Conservation (phyloP, 2,113 vertebrate species). For the Fukomys damarensis region DNA sequence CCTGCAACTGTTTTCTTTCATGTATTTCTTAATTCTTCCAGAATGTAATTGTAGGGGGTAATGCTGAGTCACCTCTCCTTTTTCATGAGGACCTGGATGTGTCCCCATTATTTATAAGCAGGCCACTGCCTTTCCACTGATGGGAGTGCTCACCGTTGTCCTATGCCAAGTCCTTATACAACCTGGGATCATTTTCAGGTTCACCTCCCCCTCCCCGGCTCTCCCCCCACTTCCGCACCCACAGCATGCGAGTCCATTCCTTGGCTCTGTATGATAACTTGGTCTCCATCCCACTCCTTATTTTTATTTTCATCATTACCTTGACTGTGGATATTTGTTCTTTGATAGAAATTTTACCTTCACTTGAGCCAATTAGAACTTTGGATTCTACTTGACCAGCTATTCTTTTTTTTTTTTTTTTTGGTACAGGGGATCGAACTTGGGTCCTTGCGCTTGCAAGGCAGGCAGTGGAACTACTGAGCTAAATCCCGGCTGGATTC, state of each 20-base stretch:
- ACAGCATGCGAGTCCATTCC: background rate
- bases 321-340: no score
- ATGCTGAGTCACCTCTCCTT: rapidly evolving
- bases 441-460: no score
- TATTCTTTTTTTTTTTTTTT: no score
- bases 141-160: rapidly evolving
- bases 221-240: background rate
- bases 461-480: no score
- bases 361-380: background rate
- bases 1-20: background rate
- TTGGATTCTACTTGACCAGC: no score
- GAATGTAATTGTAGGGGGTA: background rate
- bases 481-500: no score
- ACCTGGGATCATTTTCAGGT: rapidly evolving
- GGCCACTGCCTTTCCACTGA: background rate
- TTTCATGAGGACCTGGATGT: rapidly evolving
- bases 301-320: background rate
- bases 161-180: rapidly evolving
- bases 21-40: background rate
- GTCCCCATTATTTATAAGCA: rapidly evolving
- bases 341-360: background rate
- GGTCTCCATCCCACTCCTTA: background rate
- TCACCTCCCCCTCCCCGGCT: background rate
- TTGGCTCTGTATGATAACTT: background rate
- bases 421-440: no score